Base-by-base conservation (phyloP, 2,113 vertebrate genomes). In the Bufo bufo region DNA sequence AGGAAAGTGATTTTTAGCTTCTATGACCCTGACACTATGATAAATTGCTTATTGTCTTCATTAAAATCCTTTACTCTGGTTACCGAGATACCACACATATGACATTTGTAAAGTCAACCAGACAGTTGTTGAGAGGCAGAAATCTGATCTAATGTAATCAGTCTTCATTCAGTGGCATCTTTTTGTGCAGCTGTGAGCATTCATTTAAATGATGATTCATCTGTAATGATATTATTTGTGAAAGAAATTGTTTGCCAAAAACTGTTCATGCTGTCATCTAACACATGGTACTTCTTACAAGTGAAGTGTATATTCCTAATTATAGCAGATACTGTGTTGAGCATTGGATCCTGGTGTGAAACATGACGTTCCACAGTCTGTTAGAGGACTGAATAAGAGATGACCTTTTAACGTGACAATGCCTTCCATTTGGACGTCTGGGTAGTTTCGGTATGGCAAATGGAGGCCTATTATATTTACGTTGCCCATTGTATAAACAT, bases 181-280 rank as follows among this genome's bases (percentile, higher is more conserved):
- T 89, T 88, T 89, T 84, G 72, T 89, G 87, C 87, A 89, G 81
- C 87, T 89, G 87, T 78, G 82, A 89, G 87, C 87, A 89, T 89
- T 89, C 87, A 89, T 89, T 84, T 89, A 84, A 89, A 89, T 78
- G 81, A 89, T 89, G 87, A 89, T 84, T 89, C 87, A 89, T 89
- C 87, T 56, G 81, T 89, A 89, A 89, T 89, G 87, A 89, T 89
- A 89, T 89, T 89, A 89, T 89, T 89, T 89, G 72, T 84, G 87
- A 89, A 84, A 84, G 87, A 89, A 84, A 89, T 84, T 89, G 87
- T 78, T 89, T 89, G 87, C 82, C 87, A 89, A 84, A 89, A 89
- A 89, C 50, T 69, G 81, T 89, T 89, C 87, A 89, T 84, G 87
- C 82, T 89, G 87, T 89, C 87, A 89, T 84, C 87, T 84, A 89